phyloP scores from a whole-genome alignment of 2,113 vertebrate species.

The Emydura subglobosa region DNA sequence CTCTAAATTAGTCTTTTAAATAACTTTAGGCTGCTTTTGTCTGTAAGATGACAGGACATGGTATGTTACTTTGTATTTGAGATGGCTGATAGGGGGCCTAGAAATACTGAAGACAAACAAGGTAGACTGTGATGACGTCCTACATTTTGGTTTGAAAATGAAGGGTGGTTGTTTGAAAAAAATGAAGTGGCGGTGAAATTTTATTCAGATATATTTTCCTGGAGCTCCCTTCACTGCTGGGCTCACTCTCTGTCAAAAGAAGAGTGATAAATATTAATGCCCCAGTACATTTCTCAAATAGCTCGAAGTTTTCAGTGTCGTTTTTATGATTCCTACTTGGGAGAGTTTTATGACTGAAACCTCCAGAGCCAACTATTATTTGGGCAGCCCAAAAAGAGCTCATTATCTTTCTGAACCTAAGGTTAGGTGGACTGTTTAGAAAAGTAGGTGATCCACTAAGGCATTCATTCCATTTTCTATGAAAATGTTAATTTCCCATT shows the following conservation, averaged over 20 bases:
- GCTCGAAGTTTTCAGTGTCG: neutral
- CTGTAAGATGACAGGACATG: neutral
- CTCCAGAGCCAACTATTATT: neutral
- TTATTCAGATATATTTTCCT: neutral
- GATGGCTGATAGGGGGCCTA: neutral
- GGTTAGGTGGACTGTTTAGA: neutral
- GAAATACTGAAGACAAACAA: neutral
- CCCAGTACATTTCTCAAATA: neutral
- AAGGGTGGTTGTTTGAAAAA: neutral
- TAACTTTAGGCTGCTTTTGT: neutral
- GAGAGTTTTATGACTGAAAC: neutral
- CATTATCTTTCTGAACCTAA: fast-evolving
- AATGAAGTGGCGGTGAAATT: neutral
- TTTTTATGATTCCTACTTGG: neutral
- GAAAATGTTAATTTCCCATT: neutral
- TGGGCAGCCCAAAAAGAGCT: neutral
- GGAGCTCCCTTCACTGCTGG: neutral
- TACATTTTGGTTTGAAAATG: neutral
- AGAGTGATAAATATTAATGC: neutral
- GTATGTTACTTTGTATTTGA: neutral
- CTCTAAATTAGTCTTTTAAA: neutral
- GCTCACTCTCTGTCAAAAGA: neutral
- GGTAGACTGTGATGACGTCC: neutral
- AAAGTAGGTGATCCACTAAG: neutral
- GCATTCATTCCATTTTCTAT: neutral